These are phyloP conservation scores for Rhincodon typus DNA, from an alignment of 2,797 vertebrate species.

Conservation along the genomic window DNA sequence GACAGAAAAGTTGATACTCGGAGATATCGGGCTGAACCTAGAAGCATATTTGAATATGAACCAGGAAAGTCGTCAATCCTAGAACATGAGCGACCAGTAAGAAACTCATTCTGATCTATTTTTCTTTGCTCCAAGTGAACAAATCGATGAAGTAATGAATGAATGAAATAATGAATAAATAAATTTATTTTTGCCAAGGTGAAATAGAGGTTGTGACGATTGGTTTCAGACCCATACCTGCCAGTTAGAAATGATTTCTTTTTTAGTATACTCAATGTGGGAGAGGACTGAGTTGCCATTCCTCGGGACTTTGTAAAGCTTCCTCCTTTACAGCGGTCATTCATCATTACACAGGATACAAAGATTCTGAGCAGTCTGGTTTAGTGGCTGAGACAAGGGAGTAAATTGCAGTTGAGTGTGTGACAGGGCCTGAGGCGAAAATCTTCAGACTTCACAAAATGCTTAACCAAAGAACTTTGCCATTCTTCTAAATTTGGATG, in stretches of 20 bases:
- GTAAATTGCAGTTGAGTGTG: not conserved
- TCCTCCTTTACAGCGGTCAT: not conserved
- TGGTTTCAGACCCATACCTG: not conserved
- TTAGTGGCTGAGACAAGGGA: not conserved
- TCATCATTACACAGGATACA: not conserved
- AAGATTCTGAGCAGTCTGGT: not conserved
- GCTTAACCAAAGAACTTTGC: not conserved
- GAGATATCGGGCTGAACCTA: constrained; percentile 90
- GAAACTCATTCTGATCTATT: constrained; percentile 45
- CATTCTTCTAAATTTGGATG: not conserved
- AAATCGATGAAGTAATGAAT: not conserved
- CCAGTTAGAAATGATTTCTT: not conserved
- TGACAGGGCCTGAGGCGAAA: not conserved
- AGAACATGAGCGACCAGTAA: constrained; percentile 91
- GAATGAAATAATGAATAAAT: not conserved
- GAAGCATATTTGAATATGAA: constrained; percentile 98
- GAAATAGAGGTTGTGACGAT: not conserved
- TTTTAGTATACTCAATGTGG: no score
- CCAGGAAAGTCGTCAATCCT: constrained; percentile 95
- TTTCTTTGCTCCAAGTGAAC: not conserved
- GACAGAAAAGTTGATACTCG: constrained; percentile 95
- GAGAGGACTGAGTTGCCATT: not conserved
- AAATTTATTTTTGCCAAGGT: not conserved
- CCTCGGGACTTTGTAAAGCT: not conserved
- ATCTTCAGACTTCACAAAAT: not conserved